phyloP scores from a whole-genome alignment of 1,140 invertebrate species.

The Apolygus lucorum region DNA sequence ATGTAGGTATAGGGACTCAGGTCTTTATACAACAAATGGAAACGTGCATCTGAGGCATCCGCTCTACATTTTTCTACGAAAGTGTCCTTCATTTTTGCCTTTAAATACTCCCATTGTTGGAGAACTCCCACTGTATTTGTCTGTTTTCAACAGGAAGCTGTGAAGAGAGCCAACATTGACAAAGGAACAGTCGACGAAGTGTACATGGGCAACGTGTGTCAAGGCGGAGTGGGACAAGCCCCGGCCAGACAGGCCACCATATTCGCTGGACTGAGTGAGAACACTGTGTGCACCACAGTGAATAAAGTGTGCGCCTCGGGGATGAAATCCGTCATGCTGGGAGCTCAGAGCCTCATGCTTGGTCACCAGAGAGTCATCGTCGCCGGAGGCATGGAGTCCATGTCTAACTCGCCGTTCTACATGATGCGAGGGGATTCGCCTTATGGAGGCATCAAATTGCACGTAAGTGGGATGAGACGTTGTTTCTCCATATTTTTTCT shows the following conservation, averaged over 20 bases:
- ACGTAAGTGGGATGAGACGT: too few species aligned
- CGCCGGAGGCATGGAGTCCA: conserved; percentile 97
- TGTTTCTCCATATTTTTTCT: too few species aligned
- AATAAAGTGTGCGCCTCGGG: conserved; percentile 99
- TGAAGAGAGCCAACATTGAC: conserved; percentile 70
- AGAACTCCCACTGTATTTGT: too few species aligned
- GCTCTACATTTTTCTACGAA: too few species aligned
- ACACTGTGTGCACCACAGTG: conserved; percentile 63
- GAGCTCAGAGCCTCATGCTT: conserved; percentile 75
- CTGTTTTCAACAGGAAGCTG: conserved; percentile 64
- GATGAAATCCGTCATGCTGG: conserved; percentile 95
- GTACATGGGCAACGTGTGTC: conserved; percentile 93
- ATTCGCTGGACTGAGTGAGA: conserved; percentile 58
- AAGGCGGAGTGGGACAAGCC: conserved; percentile 74
- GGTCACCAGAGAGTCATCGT: conserved; percentile 78
- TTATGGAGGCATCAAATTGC: conserved; percentile 86
- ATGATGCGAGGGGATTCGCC: conserved; percentile 75
- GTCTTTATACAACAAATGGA: too few species aligned
- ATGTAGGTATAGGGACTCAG: too few species aligned
- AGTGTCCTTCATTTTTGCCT: too few species aligned
- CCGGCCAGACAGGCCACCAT: conserved; percentile 90
- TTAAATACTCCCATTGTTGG: too few species aligned
- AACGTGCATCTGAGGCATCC: too few species aligned
- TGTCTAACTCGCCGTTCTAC: conserved; percentile 98
- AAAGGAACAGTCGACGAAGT: conserved; percentile 85